Base-by-base conservation (phyloP, 2,113 vertebrate genomes). In the Alligator sinensis region DNA sequence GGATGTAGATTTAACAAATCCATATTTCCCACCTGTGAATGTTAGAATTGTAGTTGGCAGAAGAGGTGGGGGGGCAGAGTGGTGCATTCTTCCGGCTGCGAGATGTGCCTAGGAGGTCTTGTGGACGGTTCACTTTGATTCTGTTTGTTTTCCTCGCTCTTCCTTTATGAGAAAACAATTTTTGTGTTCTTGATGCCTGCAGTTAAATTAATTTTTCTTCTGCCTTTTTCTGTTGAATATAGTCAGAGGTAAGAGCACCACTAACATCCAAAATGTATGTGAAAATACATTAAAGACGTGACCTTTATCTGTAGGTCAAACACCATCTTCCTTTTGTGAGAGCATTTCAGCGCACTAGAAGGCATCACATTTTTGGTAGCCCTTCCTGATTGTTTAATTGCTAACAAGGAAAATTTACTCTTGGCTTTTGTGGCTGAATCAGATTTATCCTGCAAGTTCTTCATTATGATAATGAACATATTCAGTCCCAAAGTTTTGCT, bases 401-500 rank as follows among this genome's bases (percentile, higher is more conserved):
- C 64, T 93, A 47, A 15, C 92, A 86, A 80, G 87, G 94, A 87
- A 88, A 89, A 92, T 84, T 95, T 93, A 66, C 66, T 91, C 55
- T 59, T 77, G 68, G 83, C 77, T 96, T 86, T 76, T 92, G 66
- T 80, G 72, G 47, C 91, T 93, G 83, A 77, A 95, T 66, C 63
- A 55, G 30, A 80, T 92, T 85, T 21, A 60, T 30, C 72, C 74
- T 91, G 34, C 88, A 38, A 68, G 16, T 60, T 91, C 89, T 80
- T 93, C 83, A 83, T 89, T 75, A 84, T 94, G 92, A 86, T 95
- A 92, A 94, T 85, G 86, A 94, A 86, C 77, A 34, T 88, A 84
- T 89, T 47, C 85, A 82, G 89, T 90, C 80, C 75, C 77, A 79
- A 1, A 79, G 3, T 9, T 54, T 4, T 19, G 72, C 87, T 70